A percentile compares a stretch with the other conserved stretches of the same genome.
phyloP scores from a whole-genome alignment of 2,888 invertebrate species.

The Dione juno region DNA sequence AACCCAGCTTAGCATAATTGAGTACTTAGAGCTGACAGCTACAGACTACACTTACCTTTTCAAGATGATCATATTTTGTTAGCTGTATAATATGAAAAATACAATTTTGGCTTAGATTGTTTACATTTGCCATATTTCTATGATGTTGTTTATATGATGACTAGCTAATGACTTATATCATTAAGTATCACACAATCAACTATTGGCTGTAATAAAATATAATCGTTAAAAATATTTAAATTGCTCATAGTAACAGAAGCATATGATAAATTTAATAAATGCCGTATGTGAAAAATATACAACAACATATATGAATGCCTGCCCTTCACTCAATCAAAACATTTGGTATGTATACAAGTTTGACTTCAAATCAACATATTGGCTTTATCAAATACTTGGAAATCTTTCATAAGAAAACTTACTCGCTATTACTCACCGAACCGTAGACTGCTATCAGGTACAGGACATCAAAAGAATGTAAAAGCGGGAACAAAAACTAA shows the following conservation, averaged over 20 bases:
- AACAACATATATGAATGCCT: constrained; percentile 40
- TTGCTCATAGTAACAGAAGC: not conserved
- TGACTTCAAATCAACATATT: constrained; percentile 1
- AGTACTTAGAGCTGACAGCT: too few relatives aligned
- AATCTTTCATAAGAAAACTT: constrained; percentile 67
- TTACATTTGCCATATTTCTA: not conserved
- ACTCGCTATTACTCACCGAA: constrained; percentile 78
- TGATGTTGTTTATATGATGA: not conserved
- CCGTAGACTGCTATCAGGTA: constrained; percentile 63
- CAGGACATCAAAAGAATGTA: constrained; percentile 56
- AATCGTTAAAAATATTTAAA: not conserved
- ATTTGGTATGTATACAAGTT: constrained; percentile 29
- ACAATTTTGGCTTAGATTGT: constrained; percentile 1
- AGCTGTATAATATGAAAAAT: not conserved
- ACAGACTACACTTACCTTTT: constrained; percentile 1
- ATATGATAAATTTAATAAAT: not conserved
- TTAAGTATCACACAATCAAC: not conserved
- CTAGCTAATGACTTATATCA: not conserved
- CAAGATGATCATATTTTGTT: not conserved
- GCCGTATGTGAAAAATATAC: constrained; percentile 30
- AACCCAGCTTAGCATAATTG: constrained; percentile 33
- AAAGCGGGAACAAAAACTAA: constrained; percentile 81
- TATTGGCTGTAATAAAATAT: not conserved
- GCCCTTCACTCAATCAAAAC: constrained; percentile 45
- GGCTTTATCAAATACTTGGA: constrained; percentile 55